phyloP scores from a whole-genome alignment of 2,888 invertebrate species.

The Ornithoptera priamus region DNA sequence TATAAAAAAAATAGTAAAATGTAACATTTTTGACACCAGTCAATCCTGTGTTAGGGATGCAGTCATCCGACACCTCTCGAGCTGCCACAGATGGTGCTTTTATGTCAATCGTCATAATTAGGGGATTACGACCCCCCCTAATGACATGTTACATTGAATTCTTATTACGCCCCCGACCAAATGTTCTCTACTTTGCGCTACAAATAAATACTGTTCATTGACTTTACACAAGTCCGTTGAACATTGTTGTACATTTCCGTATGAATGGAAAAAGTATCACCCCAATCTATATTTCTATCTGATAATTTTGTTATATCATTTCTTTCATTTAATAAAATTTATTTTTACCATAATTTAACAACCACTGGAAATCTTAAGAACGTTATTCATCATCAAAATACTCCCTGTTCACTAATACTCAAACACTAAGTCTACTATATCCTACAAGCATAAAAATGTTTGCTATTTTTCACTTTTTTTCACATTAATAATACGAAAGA shows the following conservation, averaged over 20 bases:
- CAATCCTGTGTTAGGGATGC: constrained; percentile 38
- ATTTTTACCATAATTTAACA: no score
- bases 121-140: constrained; percentile 72
- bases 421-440: neutral
- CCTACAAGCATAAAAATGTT: neutral
- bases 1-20: constrained; percentile 3
- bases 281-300: neutral
- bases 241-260: constrained; percentile 28
- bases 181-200: constrained; percentile 55
- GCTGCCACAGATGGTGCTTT: constrained; percentile 75
- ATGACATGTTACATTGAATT: constrained; percentile 77
- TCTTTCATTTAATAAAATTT: no score
- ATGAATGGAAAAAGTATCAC: constrained; percentile 5
- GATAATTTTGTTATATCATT: no score
- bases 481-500: neutral
- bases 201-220: constrained; percentile 65
- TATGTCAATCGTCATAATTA: constrained; percentile 80
- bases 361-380: neutral
- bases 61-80: constrained; percentile 72
- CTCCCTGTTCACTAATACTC: neutral
- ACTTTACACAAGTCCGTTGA: constrained; percentile 46
- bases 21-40: constrained; percentile 24
- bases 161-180: constrained; percentile 73
- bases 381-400: neutral
- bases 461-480: neutral